phyloP scores from a whole-genome alignment of 2,113 vertebrate species.

The Irena cyanogastra region DNA sequence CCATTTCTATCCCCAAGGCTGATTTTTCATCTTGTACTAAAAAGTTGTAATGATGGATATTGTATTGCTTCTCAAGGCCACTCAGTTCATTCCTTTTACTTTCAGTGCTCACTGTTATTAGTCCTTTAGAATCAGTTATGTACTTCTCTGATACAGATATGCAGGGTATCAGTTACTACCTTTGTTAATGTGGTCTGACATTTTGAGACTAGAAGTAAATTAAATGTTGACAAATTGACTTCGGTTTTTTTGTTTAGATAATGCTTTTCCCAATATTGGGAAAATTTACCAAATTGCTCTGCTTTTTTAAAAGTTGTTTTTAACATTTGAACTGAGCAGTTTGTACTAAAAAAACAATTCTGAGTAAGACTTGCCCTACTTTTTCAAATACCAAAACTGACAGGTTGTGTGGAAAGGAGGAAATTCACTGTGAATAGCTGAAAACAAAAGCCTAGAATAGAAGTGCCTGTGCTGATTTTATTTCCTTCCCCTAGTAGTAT shows the following conservation, averaged over 20 bases:
- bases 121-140: background rate
- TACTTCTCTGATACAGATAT: background rate
- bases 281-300: background rate
- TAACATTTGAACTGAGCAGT: background rate
- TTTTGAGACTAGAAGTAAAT: background rate
- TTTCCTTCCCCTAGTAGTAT: background rate
- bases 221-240: background rate
- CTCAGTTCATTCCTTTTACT: background rate
- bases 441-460: background rate
- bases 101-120: background rate
- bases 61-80: background rate
- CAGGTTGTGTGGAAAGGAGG: background rate
- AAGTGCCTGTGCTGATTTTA: background rate
- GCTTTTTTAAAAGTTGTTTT: background rate
- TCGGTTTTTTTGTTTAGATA: background rate
- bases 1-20: background rate
- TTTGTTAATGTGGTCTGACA: background rate
- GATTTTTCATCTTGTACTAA: background rate
- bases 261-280: background rate
- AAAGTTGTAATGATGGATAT: background rate
- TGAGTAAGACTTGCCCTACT: background rate
- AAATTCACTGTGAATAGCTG: background rate
- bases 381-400: background rate
- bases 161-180: background rate
- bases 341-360: background rate